Evolutionary conservation across 2,113 vertebrate genomes (phyloP).

Genomic region (Ptychochromis oligacanthus): DNA sequence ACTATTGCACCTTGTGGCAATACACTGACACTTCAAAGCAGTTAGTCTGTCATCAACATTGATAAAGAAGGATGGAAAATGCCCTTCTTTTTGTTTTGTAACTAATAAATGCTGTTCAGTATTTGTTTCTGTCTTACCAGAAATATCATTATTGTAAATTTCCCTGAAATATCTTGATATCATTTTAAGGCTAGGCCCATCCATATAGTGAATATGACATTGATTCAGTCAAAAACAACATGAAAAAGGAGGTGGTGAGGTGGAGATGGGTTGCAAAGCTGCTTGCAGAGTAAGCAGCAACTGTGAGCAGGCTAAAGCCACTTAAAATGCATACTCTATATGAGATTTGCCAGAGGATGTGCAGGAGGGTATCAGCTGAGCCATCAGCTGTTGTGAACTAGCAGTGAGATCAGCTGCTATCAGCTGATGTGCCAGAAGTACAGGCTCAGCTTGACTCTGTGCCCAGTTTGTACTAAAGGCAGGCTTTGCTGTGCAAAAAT

Average conservation of each 20-base stretch:
- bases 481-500: neutral
- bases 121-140: neutral
- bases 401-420: constrained; percentile 7
- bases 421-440: constrained; percentile 3
- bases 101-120: neutral
- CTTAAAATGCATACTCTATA: neutral
- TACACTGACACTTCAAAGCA: neutral
- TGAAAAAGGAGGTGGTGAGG: neutral
- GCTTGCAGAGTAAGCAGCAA: neutral
- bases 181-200: neutral
- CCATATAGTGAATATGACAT: neutral
- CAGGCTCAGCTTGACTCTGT: neutral
- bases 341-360: neutral
- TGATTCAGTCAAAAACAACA: neutral
- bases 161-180: neutral
- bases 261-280: neutral
- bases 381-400: neutral
- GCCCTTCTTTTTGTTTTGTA: neutral
- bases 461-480: neutral
- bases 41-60: neutral
- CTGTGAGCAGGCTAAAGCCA: neutral
- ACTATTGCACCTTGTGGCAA: neutral
- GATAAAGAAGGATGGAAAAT: neutral
- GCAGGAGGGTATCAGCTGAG: constrained; percentile 7
- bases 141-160: neutral